Percentiles rank a stretch among this genome's conserved stretches.
These are phyloP conservation scores for Tor tambroides DNA, from an alignment of 2,113 vertebrate species.

Conservation along the genomic window DNA sequence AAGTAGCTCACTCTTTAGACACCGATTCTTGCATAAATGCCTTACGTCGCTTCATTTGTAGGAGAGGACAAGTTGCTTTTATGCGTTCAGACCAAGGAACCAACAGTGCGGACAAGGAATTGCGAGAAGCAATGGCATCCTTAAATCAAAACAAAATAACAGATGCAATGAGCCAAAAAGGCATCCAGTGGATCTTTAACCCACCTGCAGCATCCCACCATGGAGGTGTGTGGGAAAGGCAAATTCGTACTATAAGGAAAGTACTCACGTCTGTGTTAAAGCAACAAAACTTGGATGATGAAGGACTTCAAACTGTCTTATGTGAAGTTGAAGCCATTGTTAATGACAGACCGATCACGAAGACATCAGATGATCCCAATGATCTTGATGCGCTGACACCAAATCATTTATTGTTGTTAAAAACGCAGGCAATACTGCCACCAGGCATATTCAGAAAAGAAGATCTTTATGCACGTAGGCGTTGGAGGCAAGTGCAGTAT, in stretches of 20 bases:
- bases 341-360: too few species aligned
- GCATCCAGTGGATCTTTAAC: background rate
- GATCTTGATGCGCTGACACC: too few species aligned
- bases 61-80: background rate
- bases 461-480: too few species aligned
- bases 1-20: background rate
- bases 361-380: too few species aligned
- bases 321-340: conserved; percentile 6
- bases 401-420: too few species aligned
- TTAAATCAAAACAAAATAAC: background rate
- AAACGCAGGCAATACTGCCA: too few species aligned
- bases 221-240: background rate
- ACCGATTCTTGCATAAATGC: background rate
- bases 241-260: too few species aligned
- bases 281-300: background rate
- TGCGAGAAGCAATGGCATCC: background rate
- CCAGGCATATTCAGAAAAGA: too few species aligned
- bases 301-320: background rate
- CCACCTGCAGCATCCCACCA: too few species aligned
- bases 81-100: background rate
- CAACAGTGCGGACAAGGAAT: background rate
- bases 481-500: too few species aligned
- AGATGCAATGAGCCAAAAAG: background rate
- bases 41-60: background rate
- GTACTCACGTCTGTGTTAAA: background rate